These are phyloP conservation scores for Chrysemys picta DNA, from an alignment of 2,113 vertebrate genomes.

Conservation along the genomic window DNA sequence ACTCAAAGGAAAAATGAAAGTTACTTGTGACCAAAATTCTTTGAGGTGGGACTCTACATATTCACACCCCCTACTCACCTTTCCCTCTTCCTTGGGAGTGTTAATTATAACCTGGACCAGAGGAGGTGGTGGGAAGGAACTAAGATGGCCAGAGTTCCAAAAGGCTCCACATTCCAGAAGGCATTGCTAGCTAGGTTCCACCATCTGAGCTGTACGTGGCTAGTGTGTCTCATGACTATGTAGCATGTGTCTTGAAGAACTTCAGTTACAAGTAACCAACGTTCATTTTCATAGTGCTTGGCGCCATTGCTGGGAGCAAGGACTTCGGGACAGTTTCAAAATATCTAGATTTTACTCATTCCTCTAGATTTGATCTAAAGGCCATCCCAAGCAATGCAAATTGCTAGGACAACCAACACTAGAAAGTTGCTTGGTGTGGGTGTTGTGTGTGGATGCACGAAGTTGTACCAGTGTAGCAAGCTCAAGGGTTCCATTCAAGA, in stretches of 20 bases:
- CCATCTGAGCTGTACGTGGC: background rate
- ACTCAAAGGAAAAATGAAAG: background rate
- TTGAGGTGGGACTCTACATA: background rate
- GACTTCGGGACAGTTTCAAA: background rate
- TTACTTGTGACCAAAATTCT: background rate
- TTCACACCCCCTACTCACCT: background rate
- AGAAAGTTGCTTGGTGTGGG: background rate
- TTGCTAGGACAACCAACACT: background rate
- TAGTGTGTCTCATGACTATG: background rate
- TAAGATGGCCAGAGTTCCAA: background rate
- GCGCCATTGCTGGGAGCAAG: background rate
- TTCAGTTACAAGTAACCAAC: background rate
- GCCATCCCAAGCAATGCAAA: background rate
- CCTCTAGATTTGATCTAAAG: background rate
- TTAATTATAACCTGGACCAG: background rate
- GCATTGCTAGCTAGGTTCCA: background rate
- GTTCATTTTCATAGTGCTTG: background rate
- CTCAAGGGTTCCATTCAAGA: background rate
- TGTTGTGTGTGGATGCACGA: background rate
- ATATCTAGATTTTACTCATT: background rate
- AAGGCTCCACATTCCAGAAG: background rate
- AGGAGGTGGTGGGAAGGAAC: background rate
- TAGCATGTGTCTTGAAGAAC: background rate
- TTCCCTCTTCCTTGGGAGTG: background rate
- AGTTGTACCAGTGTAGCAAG: background rate